A percentile compares a stretch with the other conserved stretches of the same genome.
Conservation (phyloP, 2,797 vertebrate species). For the Tenualosa ilisha region DNA sequence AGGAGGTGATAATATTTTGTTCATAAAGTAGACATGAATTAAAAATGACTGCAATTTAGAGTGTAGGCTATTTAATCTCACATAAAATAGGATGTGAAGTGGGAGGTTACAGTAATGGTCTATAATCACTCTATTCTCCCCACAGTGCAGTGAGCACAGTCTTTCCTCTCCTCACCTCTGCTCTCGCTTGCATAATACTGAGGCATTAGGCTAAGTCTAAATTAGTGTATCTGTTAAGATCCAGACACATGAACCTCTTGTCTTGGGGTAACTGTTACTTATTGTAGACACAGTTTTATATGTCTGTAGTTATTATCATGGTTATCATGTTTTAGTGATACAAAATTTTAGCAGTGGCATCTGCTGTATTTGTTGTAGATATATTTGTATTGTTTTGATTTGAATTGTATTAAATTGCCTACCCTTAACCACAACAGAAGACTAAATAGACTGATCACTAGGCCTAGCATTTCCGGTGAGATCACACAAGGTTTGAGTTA, state of each 20-base stretch:
- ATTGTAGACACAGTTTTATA: neutral
- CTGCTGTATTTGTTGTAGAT: neutral
- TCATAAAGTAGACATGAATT: neutral
- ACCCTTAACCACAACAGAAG: neutral
- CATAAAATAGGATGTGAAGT: neutral
- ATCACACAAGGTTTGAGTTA: neutral
- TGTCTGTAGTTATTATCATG: too few species aligned
- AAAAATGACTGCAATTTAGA: neutral
- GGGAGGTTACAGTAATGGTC: neutral
- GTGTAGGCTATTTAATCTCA: neutral
- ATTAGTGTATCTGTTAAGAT: neutral
- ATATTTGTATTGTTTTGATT: neutral
- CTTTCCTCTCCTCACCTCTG: neutral
- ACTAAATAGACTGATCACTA: neutral
- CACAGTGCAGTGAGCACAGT: neutral
- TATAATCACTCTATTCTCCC: neutral
- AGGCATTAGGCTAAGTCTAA: slow-evolving; percentile 8
- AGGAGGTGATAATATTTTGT: neutral
- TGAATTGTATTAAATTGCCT: neutral
- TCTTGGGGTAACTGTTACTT: neutral
- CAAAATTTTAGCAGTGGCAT: neutral
- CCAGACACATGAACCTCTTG: neutral
- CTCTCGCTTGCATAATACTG: slow-evolving; percentile 6
- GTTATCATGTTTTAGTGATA: neutral
- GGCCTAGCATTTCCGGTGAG: neutral